Percentiles rank a stretch among this genome's conserved stretches.
phyloP scores from a whole-genome alignment of 2,113 vertebrate species.

The Dryoscopus gambensis region DNA sequence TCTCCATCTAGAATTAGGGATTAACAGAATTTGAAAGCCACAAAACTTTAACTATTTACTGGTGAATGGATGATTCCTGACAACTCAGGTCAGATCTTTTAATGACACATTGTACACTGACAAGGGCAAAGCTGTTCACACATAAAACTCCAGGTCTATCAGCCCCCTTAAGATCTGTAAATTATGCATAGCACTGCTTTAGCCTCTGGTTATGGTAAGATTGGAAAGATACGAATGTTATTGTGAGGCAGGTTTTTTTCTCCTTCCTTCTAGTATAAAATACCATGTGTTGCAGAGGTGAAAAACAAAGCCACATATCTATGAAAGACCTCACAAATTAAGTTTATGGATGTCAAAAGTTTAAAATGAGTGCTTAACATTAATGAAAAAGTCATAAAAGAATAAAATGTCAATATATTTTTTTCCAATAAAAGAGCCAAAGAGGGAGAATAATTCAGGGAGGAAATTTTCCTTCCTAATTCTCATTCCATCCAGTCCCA shows the following conservation, averaged over 20 bases:
- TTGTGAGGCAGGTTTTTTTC: background rate
- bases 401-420: conserved; percentile 4
- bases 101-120: accelerated
- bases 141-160: background rate
- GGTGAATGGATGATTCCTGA: background rate
- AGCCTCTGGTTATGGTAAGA: background rate
- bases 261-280: background rate
- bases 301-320: background rate
- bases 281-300: background rate
- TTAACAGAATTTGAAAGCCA: background rate
- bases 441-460: background rate
- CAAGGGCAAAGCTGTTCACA: background rate
- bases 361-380: background rate
- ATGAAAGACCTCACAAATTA: background rate
- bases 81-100: background rate
- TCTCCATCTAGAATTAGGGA: background rate
- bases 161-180: background rate
- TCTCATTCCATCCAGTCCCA: background rate
- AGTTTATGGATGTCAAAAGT: background rate
- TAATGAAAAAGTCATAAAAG: background rate
- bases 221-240: background rate
- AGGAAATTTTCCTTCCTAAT: background rate
- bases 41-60: background rate
- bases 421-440: background rate
- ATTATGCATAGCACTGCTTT: background rate